A percentile compares a stretch with the other conserved stretches of the same genome.
Conservation (phyloP, 2,888 invertebrate species). For the Nycteola revayana region DNA sequence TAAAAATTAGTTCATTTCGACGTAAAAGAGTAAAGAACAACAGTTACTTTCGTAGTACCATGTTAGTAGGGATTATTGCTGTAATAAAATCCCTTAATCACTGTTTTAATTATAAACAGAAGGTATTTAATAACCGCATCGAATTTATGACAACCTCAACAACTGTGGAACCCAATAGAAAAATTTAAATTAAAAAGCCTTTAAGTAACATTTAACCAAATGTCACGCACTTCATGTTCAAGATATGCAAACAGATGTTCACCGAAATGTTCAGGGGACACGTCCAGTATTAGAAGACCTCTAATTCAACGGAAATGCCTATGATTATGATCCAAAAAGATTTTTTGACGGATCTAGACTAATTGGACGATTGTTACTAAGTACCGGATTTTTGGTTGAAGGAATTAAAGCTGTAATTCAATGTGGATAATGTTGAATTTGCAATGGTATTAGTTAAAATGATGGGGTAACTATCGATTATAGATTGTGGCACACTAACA, state of each 20-base stretch:
- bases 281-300: slow-evolving; percentile 12
- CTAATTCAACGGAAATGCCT: slow-evolving; percentile 2
- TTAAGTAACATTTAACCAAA: slow-evolving; percentile 64
- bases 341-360: slow-evolving; percentile 9
- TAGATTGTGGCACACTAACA: slow-evolving; percentile 53
- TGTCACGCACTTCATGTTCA: slow-evolving; percentile 58
- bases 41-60: no score
- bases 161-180: slow-evolving; percentile 22
- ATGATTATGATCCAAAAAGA: background rate
- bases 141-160: slow-evolving; percentile 17
- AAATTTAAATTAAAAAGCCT: slow-evolving; percentile 54
- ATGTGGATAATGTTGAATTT: slow-evolving; percentile 3
- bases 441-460: slow-evolving; percentile 7
- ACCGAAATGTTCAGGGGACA: slow-evolving; percentile 27
- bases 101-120: no score
- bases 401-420: slow-evolving; percentile 13
- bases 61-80: no score
- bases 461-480: slow-evolving; percentile 49
- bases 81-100: no score
- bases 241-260: slow-evolving; percentile 62
- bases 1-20: no score
- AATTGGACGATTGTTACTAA: slow-evolving; percentile 8
- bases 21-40: no score
- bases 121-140: background rate
- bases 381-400: background rate